phyloP scores from a whole-genome alignment of 2,888 invertebrate genomes.

The Aphodius sticticus region DNA sequence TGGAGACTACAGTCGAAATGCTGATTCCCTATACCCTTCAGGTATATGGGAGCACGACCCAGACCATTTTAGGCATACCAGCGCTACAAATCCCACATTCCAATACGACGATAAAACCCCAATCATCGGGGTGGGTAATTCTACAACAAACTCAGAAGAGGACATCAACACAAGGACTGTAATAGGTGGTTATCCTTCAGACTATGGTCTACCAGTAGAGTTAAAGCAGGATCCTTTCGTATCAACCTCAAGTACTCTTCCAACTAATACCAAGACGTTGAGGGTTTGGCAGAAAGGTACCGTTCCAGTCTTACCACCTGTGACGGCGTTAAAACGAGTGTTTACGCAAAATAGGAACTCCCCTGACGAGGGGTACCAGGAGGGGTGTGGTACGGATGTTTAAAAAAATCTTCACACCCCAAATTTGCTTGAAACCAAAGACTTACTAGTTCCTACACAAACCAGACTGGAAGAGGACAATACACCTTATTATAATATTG shows the following conservation, averaged over 20 bases:
- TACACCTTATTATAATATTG: background rate
- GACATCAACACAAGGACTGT: slow-evolving; percentile 63
- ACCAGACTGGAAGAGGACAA: slow-evolving; percentile 7
- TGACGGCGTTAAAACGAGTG: slow-evolving; percentile 84
- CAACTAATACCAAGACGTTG: slow-evolving; percentile 78
- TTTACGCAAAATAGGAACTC: slow-evolving; percentile 85
- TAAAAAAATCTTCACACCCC: slow-evolving; percentile 59
- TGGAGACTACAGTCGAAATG: slow-evolving; percentile 81
- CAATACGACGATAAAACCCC: slow-evolving; percentile 78
- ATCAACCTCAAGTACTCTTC: slow-evolving; percentile 58
- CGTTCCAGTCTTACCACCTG: slow-evolving; percentile 85
- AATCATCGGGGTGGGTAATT: slow-evolving; percentile 72
- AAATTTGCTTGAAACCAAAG: slow-evolving; percentile 33
- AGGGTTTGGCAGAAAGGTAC: slow-evolving; percentile 87
- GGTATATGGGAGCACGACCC: slow-evolving; percentile 75
- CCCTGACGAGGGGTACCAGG: slow-evolving; percentile 91
- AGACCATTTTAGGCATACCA: slow-evolving; percentile 64
- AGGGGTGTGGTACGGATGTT: slow-evolving; percentile 92
- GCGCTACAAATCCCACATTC: slow-evolving; percentile 66
- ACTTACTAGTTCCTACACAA: slow-evolving; percentile 36
- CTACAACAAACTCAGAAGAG: slow-evolving; percentile 68
- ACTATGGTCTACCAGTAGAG: slow-evolving; percentile 80
- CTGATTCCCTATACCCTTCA: slow-evolving; percentile 80
- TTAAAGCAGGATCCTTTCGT: slow-evolving; percentile 53
- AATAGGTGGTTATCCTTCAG: slow-evolving; percentile 71